phyloP scores from a whole-genome alignment of 2,113 vertebrate genomes.

The Prunella himalayana region DNA sequence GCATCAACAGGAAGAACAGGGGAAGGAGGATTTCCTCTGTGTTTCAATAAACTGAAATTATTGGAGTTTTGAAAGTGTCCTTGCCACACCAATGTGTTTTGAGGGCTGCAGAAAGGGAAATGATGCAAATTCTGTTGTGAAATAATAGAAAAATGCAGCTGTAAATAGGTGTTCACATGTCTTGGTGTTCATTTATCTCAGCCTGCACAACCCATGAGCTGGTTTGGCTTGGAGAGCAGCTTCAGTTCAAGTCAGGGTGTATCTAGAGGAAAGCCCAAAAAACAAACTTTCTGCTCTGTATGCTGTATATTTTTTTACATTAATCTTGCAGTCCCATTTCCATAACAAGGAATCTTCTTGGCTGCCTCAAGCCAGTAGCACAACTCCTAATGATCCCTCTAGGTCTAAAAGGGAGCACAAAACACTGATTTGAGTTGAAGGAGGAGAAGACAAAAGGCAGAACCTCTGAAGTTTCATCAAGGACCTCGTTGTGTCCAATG shows the following conservation, averaged over 20 bases:
- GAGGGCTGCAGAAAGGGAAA: background rate
- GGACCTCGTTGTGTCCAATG: background rate
- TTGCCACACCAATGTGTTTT: accelerated
- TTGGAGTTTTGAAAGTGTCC: background rate
- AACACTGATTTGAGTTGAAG: background rate
- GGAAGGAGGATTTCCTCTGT: background rate
- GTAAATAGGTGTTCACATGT: background rate
- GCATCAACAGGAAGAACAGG: background rate
- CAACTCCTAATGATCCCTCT: background rate
- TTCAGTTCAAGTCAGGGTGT: background rate
- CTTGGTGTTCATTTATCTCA: background rate
- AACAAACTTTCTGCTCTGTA: background rate
- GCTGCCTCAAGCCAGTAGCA: background rate
- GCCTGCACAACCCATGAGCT: background rate
- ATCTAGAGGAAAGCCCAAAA: background rate
- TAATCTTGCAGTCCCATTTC: background rate
- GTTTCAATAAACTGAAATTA: background rate
- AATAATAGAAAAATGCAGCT: background rate
- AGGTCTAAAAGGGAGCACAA: background rate
- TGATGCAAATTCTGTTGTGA: background rate
- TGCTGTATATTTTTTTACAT: background rate
- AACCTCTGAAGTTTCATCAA: background rate
- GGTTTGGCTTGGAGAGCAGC: background rate
- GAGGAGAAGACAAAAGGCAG: background rate
- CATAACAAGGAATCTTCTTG: background rate